These are phyloP conservation scores for Lucifuga dentata DNA, from an alignment of 2,113 vertebrate species.

Conservation along the genomic window DNA sequence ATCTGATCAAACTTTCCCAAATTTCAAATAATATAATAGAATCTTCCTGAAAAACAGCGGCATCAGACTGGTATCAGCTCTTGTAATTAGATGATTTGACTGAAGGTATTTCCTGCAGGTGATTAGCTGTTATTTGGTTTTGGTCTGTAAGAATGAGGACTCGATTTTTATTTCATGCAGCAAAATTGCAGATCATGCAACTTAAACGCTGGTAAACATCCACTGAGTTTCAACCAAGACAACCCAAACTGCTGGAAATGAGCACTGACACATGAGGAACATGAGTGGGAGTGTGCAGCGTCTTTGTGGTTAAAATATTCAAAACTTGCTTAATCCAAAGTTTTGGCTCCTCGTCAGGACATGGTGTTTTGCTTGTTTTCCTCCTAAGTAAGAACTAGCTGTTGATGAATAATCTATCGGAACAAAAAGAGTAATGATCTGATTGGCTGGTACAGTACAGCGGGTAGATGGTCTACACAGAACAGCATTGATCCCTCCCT, in stretches of 20 bases:
- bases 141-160: not conserved
- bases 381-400: conserved; percentile 24
- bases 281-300: too few relatives aligned
- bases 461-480: conserved; percentile 64
- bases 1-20: too few relatives aligned
- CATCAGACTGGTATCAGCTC: too few relatives aligned
- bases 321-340: conserved; percentile 20
- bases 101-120: conserved; percentile 4
- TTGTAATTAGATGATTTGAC: too few relatives aligned
- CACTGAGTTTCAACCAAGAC: not conserved
- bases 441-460: conserved; percentile 63
- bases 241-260: not conserved
- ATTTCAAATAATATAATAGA: too few relatives aligned
- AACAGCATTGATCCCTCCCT: conserved; percentile 71
- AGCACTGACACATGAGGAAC: not conserved
- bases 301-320: conserved; percentile 28
- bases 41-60: too few relatives aligned
- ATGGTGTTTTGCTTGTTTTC: conserved; percentile 22
- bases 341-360: conserved; percentile 13
- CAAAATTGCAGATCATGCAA: conserved; percentile 20
- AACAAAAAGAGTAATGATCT: conserved; percentile 67
- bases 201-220: conserved; percentile 28
- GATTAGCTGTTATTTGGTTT: conserved; percentile 3
- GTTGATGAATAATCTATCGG: conserved; percentile 71
- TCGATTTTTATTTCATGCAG: conserved; percentile 5